Evolutionary conservation across 2,888 invertebrate species (phyloP), one percentile per base, ranked within the genome.

Genomic region (Papilio elwesi): DNA sequence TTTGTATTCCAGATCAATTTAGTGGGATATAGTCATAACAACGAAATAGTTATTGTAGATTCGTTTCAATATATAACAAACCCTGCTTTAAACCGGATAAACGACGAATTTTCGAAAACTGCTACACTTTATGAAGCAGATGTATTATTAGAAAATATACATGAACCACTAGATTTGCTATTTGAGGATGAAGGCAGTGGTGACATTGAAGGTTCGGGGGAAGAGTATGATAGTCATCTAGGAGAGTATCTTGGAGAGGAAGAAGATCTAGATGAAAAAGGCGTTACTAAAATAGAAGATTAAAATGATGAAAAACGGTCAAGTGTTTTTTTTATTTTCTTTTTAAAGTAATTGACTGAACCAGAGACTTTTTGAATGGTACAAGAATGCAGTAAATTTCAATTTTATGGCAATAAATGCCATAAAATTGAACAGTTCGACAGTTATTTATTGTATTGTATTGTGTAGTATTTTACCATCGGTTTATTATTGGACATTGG

Each of bases 1-100:
- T 70, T 71, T 71, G 75, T 64, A 66, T 82, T 83, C 69, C 80
- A 85, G 85, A 78, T 85, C 15, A 79, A 78, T 49, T 74, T 85
- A 67, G 71, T 76, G 67, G 84, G 83, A 73, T 75, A 75, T 57
- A 80, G 78, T 64, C 67, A 75, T 53, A 67, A 76, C 26, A 76
- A 75, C 65, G 82, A 84, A 73, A 74, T 79, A 38, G 76, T 86
- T 65, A 70, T 85, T 75, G 68, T 84, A 47, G 80, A 82, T 49
- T 82, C 81, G 13, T 74, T 82, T 57, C 64, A 67, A 38, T 81
- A 78, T 67, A 69, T 48, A 26, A 74, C 77, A 10, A 75, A 70
- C 9, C 59, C 68, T n/a, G 36, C 51, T 59, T 48, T 36, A 49
- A 16, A 12, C 11, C 1, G 47, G 10, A 55, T 11, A 12, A 49